These are phyloP conservation scores for Aproaerema taeniolella DNA, from an alignment of 2,888 invertebrate genomes.

Conservation along the genomic window DNA sequence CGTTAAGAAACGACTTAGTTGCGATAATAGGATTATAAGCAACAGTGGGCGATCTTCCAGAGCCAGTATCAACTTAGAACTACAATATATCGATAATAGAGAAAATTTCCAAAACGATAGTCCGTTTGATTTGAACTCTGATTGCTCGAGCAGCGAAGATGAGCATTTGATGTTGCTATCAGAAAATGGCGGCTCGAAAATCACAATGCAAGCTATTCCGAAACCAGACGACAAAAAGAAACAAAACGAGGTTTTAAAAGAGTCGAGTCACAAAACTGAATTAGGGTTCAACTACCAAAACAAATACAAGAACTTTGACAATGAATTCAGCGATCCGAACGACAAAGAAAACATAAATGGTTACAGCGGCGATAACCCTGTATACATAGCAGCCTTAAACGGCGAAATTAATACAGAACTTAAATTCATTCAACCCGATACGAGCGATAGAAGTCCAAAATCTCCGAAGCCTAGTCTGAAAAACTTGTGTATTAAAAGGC, in stretches of 20 bases:
- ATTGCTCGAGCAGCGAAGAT: slow-evolving; percentile 70
- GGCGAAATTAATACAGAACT: slow-evolving; percentile 52
- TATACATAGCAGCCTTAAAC: slow-evolving; percentile 60
- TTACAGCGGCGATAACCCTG: slow-evolving; percentile 62
- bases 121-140: slow-evolving; percentile 51
- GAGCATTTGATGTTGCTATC: slow-evolving; percentile 67
- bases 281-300: slow-evolving; percentile 55
- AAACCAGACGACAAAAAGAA: slow-evolving; percentile 39
- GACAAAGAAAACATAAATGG: slow-evolving; percentile 62
- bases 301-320: slow-evolving; percentile 66
- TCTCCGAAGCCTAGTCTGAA: slow-evolving; percentile 51
- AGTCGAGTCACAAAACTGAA: slow-evolving; percentile 54
- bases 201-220: slow-evolving; percentile 63
- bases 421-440: slow-evolving; percentile 28
- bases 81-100: slow-evolving; percentile 55
- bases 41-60: slow-evolving; percentile 56
- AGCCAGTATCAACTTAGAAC: slow-evolving; percentile 59
- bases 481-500: slow-evolving; percentile 66
- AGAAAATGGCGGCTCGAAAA: slow-evolving; percentile 65
- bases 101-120: slow-evolving; percentile 51
- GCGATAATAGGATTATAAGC: slow-evolving; percentile 63
- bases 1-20: slow-evolving; percentile 58
- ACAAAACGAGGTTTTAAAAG: slow-evolving; percentile 60
- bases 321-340: slow-evolving; percentile 66
- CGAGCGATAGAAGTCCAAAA: slow-evolving; percentile 43